Evolutionary conservation across 2,113 vertebrate species (phyloP).

Genomic region (Mionectes macconnelli): DNA sequence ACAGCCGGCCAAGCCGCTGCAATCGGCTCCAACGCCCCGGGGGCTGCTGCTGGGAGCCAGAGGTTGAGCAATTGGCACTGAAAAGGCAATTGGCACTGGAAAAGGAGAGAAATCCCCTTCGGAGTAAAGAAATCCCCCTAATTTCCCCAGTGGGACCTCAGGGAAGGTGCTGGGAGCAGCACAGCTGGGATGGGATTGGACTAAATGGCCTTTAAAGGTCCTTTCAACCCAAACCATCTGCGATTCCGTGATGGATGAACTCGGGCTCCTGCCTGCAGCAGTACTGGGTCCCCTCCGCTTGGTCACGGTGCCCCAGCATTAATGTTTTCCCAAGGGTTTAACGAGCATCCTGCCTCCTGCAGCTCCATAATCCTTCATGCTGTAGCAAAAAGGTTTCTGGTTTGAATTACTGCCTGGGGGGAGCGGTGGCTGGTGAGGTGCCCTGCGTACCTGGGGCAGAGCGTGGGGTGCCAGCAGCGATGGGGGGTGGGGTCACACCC

Average conservation of each 20-base stretch:
- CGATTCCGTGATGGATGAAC: not conserved
- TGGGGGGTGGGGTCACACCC: not conserved
- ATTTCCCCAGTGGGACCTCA: rapidly evolving
- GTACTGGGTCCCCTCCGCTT: not conserved
- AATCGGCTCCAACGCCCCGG: too few relatives aligned
- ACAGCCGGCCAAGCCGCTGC: not conserved
- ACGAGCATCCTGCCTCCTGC: not conserved
- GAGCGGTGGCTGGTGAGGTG: not conserved
- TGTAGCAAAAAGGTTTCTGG: not conserved
- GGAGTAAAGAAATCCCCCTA: rapidly evolving
- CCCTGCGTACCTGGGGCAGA: not conserved
- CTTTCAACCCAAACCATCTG: not conserved
- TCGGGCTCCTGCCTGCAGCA: not conserved
- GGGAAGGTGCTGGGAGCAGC: not conserved
- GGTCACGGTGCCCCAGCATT: rapidly evolving
- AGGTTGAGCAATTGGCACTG: not conserved
- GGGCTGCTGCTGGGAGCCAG: not conserved
- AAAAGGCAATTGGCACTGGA: rapidly evolving
- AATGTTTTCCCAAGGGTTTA: rapidly evolving
- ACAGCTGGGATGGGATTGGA: not conserved
- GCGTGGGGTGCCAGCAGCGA: not conserved
- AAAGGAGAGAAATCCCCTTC: not conserved
- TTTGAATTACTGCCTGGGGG: not conserved
- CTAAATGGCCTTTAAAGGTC: not conserved
- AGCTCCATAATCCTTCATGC: not conserved